Base-by-base conservation (phyloP, 2,888 invertebrate species). In the Nomada fucata region DNA sequence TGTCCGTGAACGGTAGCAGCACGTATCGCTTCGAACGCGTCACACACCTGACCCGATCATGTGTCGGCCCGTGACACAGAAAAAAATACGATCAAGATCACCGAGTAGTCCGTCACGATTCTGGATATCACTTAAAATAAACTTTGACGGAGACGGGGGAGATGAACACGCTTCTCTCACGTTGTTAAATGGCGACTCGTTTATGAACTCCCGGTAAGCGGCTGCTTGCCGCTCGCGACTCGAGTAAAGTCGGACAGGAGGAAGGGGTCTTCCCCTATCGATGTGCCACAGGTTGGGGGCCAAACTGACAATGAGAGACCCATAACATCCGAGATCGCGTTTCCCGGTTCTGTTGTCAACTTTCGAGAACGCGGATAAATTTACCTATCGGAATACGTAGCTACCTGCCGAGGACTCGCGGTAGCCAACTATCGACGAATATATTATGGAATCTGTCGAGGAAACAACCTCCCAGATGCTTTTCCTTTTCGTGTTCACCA, bases 161-260 rank as follows among this genome's bases (percentile, higher is more conserved):
- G 55, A 71, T 36, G 68, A n/a, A 76, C 65, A 69, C 75, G 65
- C 73, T 73, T 84, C 82, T 79, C 87, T 80, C 84, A 71, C 84
- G 79, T 84, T 79, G 79, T 80, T 86, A 88, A 84, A 86, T 69
- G 75, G 83, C 86, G 79, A 85, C 83, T 88, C 86, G 88, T 85
- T 84, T 88, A 83, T 76, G 79, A 80, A 79, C 83, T 82, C 79
- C 83, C 86, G 75, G 84, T 85, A 84, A 88, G 86, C 87, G 86
- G 52, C 11, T 69, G 77, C 84, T 88, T 87, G 83, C 83, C 76
- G 82, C 57, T n/a, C 79, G 85, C 76, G 81, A 89, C n/a, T 77
- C 78, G 79, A 77, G 81, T 80, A 65, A 70, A 79, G 68, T 69
- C 68, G 67, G 74, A 76, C 26, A 55, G 79, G 72, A 70, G 82